Conservation (phyloP, 2,797 vertebrate species). For the Sarcophilus harrisii region DNA sequence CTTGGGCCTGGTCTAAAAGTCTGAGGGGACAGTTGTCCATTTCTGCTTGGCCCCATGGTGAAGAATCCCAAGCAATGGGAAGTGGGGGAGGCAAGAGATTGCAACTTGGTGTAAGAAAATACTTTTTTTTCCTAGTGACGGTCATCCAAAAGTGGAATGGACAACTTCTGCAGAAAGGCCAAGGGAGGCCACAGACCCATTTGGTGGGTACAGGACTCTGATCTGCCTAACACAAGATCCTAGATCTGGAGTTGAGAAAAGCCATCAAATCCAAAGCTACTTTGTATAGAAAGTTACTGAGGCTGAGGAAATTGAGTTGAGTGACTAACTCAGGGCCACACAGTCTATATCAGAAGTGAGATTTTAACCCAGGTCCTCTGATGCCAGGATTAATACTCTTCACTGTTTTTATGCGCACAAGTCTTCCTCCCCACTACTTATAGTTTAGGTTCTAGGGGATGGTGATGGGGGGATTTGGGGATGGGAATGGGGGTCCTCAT, state of each 20-base stretch:
- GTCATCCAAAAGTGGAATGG: neutral
- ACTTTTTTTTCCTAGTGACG: neutral
- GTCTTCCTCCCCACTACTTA: neutral
- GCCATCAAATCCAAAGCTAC: neutral
- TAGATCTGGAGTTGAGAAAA: neutral
- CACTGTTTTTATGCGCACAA: too few species aligned
- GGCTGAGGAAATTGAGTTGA: neutral
- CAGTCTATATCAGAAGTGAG: neutral
- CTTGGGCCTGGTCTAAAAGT: neutral
- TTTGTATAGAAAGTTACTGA: neutral
- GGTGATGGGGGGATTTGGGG: neutral
- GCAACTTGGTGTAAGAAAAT: neutral
- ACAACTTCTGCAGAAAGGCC: neutral
- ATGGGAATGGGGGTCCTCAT: too few species aligned
- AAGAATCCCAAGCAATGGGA: neutral
- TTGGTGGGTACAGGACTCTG: neutral
- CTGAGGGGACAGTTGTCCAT: neutral
- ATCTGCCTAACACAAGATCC: neutral
- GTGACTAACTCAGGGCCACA: too few species aligned
- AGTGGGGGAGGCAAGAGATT: neutral
- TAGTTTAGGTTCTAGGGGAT: neutral
- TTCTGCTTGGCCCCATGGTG: neutral
- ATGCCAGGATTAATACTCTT: too few species aligned
- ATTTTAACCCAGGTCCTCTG: too few species aligned
- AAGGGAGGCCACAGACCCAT: too few species aligned